Base-by-base conservation (phyloP, 2,113 vertebrate genomes). In the Oenanthe oenanthe region DNA sequence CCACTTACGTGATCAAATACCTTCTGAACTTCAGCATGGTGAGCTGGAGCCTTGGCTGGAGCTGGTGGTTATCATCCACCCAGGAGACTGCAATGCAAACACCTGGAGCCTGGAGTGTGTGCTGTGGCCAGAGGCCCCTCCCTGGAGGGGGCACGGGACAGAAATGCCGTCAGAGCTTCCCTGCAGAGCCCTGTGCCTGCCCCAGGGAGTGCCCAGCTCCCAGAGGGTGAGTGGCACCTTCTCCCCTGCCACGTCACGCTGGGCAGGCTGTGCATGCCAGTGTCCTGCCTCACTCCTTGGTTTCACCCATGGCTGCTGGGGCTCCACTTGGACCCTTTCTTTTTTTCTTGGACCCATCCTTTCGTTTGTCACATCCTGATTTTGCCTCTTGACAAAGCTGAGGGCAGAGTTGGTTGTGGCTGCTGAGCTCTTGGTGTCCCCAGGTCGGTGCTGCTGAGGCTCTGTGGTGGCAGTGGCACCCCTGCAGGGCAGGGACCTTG, bases 1-100 rank as follows among this genome's bases (percentile, higher is more conserved):
- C 22, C 57, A 96, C 96, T 97, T 95, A 97, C 96, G 4, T 76
- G 91, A 88, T 25, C 83, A 96, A 71, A 43, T 83, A 79, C 67
- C 95, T 94, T 20, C 93, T 96, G 88, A 94, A 42, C 57, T 81
- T 97, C 74, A 94, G 89, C 96, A 97, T 97, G 95, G 84, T 91
- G 93, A 94, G 88, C 88, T 9, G 80, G 74, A 91, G 88, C 71
- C 57, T 21, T 38, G 58, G 54, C 88, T 51, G 75, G 19, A 93
- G 84, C 2, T 3, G 21, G 89, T 43, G 68, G 78, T 83, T 92
- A 42, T 92, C 51, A 21, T 26, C 67, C 18, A 19, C 17, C 85
- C 21, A 1, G 61, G 34, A 82, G 71, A 88, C 57, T 50, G 81
- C 28, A 95, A 29, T 92, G 93, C 96, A 97, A 97, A 96, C 85